Percentiles rank a stretch among this genome's conserved stretches.
Evolutionary conservation across 2,113 vertebrate species (phyloP).

Genomic region (Gymnogyps californianus): DNA sequence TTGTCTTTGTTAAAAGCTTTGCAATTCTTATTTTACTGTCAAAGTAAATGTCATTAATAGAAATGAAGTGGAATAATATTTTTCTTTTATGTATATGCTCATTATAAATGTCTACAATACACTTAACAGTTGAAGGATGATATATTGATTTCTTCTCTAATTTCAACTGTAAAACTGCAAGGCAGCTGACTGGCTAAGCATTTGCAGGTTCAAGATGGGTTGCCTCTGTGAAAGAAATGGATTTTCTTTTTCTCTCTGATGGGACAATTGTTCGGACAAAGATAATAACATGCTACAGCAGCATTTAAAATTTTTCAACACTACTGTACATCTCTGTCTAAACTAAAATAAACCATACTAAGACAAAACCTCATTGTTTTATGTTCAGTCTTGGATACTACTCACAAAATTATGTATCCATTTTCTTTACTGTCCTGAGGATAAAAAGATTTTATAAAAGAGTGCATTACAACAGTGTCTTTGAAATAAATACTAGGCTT

Average conservation of each 20-base stretch:
- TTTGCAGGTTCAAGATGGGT: neutral
- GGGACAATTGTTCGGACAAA: neutral
- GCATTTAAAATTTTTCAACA: neutral
- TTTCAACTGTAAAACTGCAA: neutral
- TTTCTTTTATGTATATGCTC: neutral
- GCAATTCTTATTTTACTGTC: neutral
- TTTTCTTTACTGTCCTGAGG: neutral
- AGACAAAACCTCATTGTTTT: neutral
- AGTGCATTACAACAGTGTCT: neutral
- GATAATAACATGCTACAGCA: neutral
- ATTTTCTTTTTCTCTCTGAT: constrained; percentile 13
- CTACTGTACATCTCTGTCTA: neutral
- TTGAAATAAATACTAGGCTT: neutral
- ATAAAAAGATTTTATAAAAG: neutral
- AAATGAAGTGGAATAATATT: neutral
- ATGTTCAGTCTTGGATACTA: neutral
- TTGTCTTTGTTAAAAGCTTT: neutral
- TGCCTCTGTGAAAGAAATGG: neutral
- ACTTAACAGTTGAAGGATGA: neutral
- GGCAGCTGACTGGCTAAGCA: neutral
- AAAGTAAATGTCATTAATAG: neutral
- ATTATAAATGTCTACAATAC: neutral
- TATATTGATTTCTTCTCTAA: constrained; percentile 22
- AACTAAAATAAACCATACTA: neutral
- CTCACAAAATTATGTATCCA: neutral